Base-by-base conservation (phyloP, 2,888 invertebrate species). In the Mechanitis messenoides region DNA sequence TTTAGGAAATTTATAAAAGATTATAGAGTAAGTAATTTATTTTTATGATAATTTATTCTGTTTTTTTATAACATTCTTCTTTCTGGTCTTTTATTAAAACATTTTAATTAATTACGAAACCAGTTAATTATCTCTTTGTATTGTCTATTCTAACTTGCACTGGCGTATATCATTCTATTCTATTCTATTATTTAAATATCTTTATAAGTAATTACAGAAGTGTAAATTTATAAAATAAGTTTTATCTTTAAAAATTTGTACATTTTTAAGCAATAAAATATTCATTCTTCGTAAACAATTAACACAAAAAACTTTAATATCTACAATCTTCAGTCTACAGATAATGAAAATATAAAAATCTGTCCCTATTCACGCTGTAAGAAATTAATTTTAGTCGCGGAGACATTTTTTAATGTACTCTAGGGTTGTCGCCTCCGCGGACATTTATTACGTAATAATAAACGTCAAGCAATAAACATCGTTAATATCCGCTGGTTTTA, bases 361-460 rank as follows among this genome's bases (percentile, higher is more conserved):
- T 58, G 54, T 54, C 53, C 28, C 58, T 60, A 45, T 38, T 50
- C 50, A 57, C 46, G 56, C 58, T 58, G 55, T n/a, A 63, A 70
- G 69, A 72, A 73, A 70, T 74, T 73, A 72, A 71, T 74, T 71
- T 71, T 56, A 67, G 63, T 65, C 59, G 59, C 62, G 67, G 64
- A 71, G 69, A 72, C 68, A 66, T 71, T 73, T 72, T 73, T 74
- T 73, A 72, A 68, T 71, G 68, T 71, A 68, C 67, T 69, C 67
- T 65, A 55, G 68, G 69, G 67, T 66, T 69, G 70, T 68, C 68
- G 71, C 64, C 66, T 63, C 56, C 60, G 55, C 62, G 59, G 69
- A 69, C 65, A 70, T 74, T 72, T 73, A 74, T 70, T 72, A 67
- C 72, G 69, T 65, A 68, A 71, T 72, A 72, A 73, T 72, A 75